phyloP scores from a whole-genome alignment of 1,140 invertebrate genomes.

The Cotesia glomerata region DNA sequence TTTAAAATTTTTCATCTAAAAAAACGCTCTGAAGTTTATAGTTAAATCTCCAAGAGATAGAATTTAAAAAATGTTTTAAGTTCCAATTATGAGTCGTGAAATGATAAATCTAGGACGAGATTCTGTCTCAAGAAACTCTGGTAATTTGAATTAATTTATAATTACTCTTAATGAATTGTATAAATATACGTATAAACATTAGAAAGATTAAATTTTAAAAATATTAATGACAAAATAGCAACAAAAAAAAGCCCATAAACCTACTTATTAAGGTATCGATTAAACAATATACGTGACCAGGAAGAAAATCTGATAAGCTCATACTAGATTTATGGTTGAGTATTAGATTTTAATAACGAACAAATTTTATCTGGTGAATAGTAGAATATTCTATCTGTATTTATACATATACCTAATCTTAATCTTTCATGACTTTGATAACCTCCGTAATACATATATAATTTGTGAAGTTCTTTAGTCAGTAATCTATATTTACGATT shows the following conservation, averaged over 20 bases:
- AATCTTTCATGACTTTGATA: conserved; percentile 3
- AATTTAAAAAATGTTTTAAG: neutral
- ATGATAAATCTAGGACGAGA: conserved; percentile 41
- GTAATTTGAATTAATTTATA: conserved; percentile 31
- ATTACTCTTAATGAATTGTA: neutral
- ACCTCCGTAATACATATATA: neutral
- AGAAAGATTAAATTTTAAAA: too few relatives aligned
- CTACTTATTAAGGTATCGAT: too few relatives aligned
- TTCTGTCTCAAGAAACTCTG: conserved; percentile 37
- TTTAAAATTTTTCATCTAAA: too few relatives aligned
- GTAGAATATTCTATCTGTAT: neutral
- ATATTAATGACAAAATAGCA: neutral
- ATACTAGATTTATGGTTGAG: neutral
- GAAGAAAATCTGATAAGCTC: conserved; percentile 9
- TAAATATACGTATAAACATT: too few relatives aligned
- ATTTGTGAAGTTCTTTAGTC: conserved; percentile 2
- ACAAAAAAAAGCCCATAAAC: neutral
- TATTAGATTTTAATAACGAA: neutral
- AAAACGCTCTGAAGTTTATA: too few relatives aligned
- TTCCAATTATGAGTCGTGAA: conserved; percentile 31
- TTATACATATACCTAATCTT: neutral
- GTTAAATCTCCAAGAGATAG: neutral
- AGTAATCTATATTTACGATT: neutral
- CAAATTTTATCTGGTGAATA: neutral
- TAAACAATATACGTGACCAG: neutral